phyloP scores from a whole-genome alignment of 2,113 vertebrate species.

The Cebidichthys violaceus region DNA sequence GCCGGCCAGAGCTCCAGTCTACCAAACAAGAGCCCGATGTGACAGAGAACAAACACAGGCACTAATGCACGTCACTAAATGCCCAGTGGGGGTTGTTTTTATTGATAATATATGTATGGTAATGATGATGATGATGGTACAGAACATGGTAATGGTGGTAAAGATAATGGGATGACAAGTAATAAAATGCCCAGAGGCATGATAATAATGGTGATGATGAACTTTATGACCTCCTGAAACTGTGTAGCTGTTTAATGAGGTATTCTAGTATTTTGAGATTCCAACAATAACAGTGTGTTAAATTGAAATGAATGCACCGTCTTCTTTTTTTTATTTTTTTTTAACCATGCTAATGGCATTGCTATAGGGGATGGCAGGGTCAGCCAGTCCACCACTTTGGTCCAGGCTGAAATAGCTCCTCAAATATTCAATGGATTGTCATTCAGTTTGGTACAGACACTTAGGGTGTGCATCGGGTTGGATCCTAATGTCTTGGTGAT shows the following conservation, averaged over 20 bases:
- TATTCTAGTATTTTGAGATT: neutral
- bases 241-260: neutral
- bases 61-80: conserved; percentile 36
- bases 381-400: neutral
- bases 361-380: neutral
- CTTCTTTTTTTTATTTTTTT: neutral
- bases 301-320: neutral
- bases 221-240: neutral
- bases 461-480: neutral
- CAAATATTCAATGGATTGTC: neutral
- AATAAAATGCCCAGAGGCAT: conserved; percentile 16
- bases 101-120: conserved; percentile 32
- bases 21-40: conserved; percentile 48
- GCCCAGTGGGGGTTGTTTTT: conserved; percentile 21
- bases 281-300: neutral
- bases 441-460: neutral
- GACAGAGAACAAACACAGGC: conserved; percentile 46
- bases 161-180: conserved; percentile 29
- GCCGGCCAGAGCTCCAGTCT: conserved; percentile 27
- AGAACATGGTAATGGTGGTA: conserved; percentile 26
- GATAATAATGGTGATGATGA: neutral
- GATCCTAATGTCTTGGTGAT: neutral
- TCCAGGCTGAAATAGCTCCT: neutral
- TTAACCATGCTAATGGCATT: too few relatives aligned
- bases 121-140: conserved; percentile 8